Percentiles rank a stretch among this genome's conserved stretches.
Conservation (phyloP, 2,888 invertebrate species). For the Gari tellinella region DNA sequence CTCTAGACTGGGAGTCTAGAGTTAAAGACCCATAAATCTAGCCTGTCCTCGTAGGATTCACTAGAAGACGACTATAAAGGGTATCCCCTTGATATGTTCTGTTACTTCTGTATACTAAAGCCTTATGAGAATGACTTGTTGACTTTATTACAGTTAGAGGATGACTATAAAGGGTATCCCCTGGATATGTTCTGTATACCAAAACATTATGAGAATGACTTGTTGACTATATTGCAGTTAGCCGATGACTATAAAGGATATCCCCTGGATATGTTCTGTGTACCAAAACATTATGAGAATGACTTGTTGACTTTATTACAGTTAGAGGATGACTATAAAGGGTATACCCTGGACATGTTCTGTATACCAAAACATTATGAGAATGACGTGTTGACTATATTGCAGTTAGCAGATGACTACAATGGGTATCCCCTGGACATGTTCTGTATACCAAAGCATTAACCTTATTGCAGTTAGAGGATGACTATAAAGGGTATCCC, state of each 20-base stretch:
- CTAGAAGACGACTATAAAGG: too few species aligned
- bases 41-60: too few species aligned
- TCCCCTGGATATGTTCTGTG: slow-evolving; percentile 85
- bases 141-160: slow-evolving; percentile 84
- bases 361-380: too few species aligned
- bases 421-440: slow-evolving; percentile 84
- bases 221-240: slow-evolving; percentile 84
- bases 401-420: slow-evolving; percentile 84
- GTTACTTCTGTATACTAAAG: too few species aligned
- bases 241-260: slow-evolving; percentile 84
- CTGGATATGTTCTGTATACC: slow-evolving; percentile 86
- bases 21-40: too few species aligned
- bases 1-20: too few species aligned
- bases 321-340: too few species aligned
- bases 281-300: slow-evolving; percentile 86
- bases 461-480: slow-evolving; percentile 83
- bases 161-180: slow-evolving; percentile 84
- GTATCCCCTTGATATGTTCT: too few species aligned
- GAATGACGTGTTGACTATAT: too few species aligned
- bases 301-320: slow-evolving; percentile 85
- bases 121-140: too few species aligned
- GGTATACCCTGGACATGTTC: too few species aligned
- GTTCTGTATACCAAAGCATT: slow-evolving; percentile 86
- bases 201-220: slow-evolving; percentile 85
- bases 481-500: slow-evolving; percentile 84